phyloP scores from a whole-genome alignment of 2,797 vertebrate species.

The Argentina silus region DNA sequence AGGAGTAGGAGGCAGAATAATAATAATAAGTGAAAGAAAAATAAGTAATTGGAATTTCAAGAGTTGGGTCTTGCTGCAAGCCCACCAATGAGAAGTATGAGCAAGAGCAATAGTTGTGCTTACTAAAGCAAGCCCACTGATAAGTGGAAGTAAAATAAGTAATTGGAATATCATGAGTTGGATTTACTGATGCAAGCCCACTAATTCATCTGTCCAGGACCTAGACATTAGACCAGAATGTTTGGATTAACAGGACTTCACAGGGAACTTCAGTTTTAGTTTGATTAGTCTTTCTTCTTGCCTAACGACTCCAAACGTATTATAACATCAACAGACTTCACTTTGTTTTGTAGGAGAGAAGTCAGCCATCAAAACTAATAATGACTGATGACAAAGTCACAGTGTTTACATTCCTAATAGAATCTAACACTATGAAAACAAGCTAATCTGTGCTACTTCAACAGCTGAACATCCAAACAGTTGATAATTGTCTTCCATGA shows the following conservation, averaged over 20 bases:
- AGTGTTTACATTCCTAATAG: conserved; percentile 34
- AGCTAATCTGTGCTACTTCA: conserved; percentile 36
- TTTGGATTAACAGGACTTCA: conserved; percentile 24
- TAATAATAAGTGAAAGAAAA: too few species aligned
- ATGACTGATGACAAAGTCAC: conserved; percentile 42
- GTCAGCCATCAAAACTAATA: conserved; percentile 48
- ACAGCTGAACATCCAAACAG: conserved; percentile 16
- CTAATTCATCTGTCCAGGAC: conserved; percentile 29
- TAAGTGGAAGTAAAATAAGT: too few species aligned
- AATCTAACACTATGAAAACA: conserved; percentile 44
- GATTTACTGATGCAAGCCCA: too few species aligned
- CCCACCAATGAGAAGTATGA: too few species aligned
- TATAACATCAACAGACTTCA: conserved; percentile 49
- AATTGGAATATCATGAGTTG: too few species aligned
- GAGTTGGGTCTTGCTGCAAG: too few species aligned
- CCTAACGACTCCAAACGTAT: conserved; percentile 48
- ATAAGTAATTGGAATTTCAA: too few species aligned
- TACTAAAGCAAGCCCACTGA: too few species aligned
- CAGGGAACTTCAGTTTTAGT: conserved; percentile 30
- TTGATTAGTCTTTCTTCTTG: conserved; percentile 40
- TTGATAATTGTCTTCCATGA: neutral
- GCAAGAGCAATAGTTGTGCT: too few species aligned
- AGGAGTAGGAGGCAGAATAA: too few species aligned
- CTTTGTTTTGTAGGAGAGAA: conserved; percentile 36
- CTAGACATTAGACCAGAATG: conserved; percentile 5